These are phyloP conservation scores for Oegoconia quadripuncta DNA, from an alignment of 2,888 invertebrate genomes.

Conservation along the genomic window DNA sequence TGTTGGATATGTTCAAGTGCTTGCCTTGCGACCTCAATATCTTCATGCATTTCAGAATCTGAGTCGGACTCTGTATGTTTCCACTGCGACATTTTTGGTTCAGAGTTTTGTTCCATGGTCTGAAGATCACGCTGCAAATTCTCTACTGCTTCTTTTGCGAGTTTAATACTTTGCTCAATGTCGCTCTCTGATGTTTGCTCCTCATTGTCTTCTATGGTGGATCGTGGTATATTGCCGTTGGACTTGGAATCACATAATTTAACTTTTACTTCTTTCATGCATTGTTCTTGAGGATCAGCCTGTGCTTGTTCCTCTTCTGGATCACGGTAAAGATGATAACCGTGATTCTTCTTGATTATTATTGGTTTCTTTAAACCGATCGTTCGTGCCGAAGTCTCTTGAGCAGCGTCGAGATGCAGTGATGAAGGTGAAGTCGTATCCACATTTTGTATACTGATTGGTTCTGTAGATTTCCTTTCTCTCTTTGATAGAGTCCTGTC, in stretches of 20 bases:
- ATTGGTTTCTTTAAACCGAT: constrained; percentile 48
- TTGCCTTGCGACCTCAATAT: constrained; percentile 53
- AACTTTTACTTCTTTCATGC: constrained; percentile 56
- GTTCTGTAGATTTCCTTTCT: constrained; percentile 44
- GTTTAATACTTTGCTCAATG: constrained; percentile 54
- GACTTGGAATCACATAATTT: constrained; percentile 54
- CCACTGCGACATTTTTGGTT: constrained; percentile 25
- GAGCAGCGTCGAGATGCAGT: constrained; percentile 22
- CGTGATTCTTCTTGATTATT: constrained; percentile 54
- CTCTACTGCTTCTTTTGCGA: constrained; percentile 66
- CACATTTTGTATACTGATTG: background rate
- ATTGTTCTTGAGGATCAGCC: constrained; percentile 46
- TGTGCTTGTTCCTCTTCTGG: constrained; percentile 58
- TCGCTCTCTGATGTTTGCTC: constrained; percentile 40
- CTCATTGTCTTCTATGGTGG: constrained; percentile 27
- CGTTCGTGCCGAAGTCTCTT: constrained; percentile 33
- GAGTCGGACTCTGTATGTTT: constrained; percentile 32
- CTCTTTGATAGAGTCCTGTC: constrained; percentile 29
- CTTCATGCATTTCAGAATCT: constrained; percentile 47
- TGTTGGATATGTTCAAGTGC: constrained; percentile 53
- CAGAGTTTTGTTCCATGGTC: constrained; percentile 39
- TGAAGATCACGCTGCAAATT: constrained; percentile 51
- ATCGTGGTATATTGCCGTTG: constrained; percentile 30
- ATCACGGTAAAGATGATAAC: constrained; percentile 52
- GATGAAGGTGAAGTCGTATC: constrained; percentile 7